A percentile compares a stretch with the other conserved stretches of the same genome.
These are phyloP conservation scores for Parus major DNA, from an alignment of 2,113 vertebrate genomes.

Conservation along the genomic window DNA sequence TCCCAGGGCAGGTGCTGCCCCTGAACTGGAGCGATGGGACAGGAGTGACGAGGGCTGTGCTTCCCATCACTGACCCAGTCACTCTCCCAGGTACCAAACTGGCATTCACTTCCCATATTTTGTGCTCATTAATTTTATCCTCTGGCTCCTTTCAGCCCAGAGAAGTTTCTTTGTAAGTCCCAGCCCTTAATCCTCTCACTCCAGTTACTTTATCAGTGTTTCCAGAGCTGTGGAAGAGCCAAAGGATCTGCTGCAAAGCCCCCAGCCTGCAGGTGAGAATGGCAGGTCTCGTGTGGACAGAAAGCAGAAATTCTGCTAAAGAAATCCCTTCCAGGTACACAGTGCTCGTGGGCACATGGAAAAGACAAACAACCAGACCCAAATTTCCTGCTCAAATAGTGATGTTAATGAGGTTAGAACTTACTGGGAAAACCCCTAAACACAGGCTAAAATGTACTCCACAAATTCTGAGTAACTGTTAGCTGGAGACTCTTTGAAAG, in stretches of 20 bases:
- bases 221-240: background rate
- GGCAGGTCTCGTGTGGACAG: background rate
- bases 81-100: background rate
- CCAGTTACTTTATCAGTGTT: background rate
- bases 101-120: background rate
- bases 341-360: background rate
- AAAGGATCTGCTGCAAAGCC: background rate
- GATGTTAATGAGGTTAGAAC: background rate
- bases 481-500: background rate
- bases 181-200: background rate
- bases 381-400: background rate
- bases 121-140: constrained; percentile 6
- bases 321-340: background rate
- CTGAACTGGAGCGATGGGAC: background rate
- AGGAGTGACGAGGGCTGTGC: background rate
- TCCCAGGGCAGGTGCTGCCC: background rate
- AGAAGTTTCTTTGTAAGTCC: background rate
- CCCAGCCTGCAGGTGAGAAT: background rate
- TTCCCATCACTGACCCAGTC: background rate
- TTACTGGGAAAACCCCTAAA: background rate
- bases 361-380: background rate
- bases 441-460: background rate
- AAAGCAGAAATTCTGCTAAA: background rate
- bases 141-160: background rate
- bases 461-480: background rate